Evolutionary conservation across 2,113 vertebrate genomes (phyloP), one percentile per base, ranked within the genome.

Genomic region (Neotragus pygmaeus): DNA sequence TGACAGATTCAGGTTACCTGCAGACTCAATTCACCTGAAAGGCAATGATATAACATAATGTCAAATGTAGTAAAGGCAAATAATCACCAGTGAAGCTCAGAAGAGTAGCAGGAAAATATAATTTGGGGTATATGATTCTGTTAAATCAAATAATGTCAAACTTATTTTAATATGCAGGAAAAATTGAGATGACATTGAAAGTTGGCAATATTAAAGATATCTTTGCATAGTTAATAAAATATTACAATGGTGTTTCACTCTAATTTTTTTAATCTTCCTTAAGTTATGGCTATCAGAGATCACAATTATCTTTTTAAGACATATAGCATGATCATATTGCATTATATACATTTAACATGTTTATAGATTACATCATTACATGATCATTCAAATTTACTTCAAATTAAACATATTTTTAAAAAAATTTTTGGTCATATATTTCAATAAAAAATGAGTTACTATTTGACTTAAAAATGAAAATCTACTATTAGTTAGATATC

Each of bases 1-100:
- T 96, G 90, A 96, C 57, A 94, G 88, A 75, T 95, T 89, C 49
- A 94, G 73, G 57, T 25, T 97, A 92, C 60, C 43, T 93, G 60
- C 30, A 96, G n/a, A 80, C n/a, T 97, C 14, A 88, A 57, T 66
- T 90, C 45, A 62, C 78, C 80, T 77, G 21, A 64, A 84, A 94
- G 49, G 23, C 51, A 91, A 82, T 39, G 43, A 66, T 94, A 64
- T 28, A 94, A 87, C n/a, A 81, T 83, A 80, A 92, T 55, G 21
- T 89, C 39, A 75, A 60, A 15, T 64, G 17, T 64, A 94, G 94
- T 91, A 51, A 21, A 90, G 94, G n/a, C 66, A 82, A 82, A 93
- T 55, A 96, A 91, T 88, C 27, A 91, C 9, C 17, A 77, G 9
- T 84, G 21, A 88, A 33, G 2, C 14, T 64, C 87, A 14, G 49